Evolutionary conservation across 2,797 vertebrate species (phyloP).

Genomic region (Macropus fuliginosus): DNA sequence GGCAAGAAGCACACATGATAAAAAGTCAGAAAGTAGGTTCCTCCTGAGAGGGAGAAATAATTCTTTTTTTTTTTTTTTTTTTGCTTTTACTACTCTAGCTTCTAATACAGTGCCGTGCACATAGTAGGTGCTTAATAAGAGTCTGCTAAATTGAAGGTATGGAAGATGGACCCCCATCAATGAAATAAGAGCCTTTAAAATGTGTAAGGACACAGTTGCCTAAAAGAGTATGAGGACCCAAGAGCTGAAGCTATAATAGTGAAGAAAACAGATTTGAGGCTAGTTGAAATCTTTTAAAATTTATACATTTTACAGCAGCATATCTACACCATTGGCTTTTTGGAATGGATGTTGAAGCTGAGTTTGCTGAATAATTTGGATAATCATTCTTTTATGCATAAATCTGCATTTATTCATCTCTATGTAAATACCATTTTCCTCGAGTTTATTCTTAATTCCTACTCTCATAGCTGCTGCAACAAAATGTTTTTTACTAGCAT

Average conservation of each 20-base stretch:
- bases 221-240: not conserved
- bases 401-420: constrained; percentile 61
- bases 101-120: not conserved
- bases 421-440: constrained; percentile 48
- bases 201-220: not conserved
- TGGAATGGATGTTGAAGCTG: constrained; percentile 32
- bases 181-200: not conserved
- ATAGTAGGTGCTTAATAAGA: not conserved
- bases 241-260: constrained; percentile 3
- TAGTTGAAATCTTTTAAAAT: constrained; percentile 37
- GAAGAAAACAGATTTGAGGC: constrained; percentile 11
- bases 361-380: constrained; percentile 49
- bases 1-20: not conserved
- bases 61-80: not conserved
- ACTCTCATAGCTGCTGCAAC: constrained; percentile 48
- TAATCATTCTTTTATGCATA: constrained; percentile 53
- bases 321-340: constrained; percentile 22
- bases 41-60: not conserved
- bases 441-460: constrained; percentile 53
- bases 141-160: not conserved
- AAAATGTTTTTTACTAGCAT: constrained; percentile 38
- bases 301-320: not conserved
- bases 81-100: not conserved
- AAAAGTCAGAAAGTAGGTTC: not conserved
- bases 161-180: no score